Conservation (phyloP, 1,140 invertebrate genomes). For the Vanessa atalanta region DNA sequence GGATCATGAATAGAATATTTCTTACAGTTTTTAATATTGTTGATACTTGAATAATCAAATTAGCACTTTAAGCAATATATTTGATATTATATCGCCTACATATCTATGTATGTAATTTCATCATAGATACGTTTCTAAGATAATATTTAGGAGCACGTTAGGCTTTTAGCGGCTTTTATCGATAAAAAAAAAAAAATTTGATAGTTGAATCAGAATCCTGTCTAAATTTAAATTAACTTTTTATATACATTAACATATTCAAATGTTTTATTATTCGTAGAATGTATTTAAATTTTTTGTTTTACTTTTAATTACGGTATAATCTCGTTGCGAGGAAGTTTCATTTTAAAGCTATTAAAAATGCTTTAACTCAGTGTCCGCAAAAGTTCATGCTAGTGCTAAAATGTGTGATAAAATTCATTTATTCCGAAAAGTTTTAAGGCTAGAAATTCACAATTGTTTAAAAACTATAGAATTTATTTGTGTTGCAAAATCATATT, state of each 20-base stretch:
- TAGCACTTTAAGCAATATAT: no score
- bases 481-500: background rate
- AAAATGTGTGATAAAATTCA: slow-evolving; percentile 13
- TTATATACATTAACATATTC: background rate
- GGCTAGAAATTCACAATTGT: background rate
- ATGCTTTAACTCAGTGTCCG: slow-evolving; percentile 6
- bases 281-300: background rate
- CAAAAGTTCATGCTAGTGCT: slow-evolving; percentile 5
- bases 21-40: no score
- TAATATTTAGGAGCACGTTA: background rate
- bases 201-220: background rate
- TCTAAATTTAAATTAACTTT: background rate
- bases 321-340: background rate
- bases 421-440: background rate
- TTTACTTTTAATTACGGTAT: slow-evolving; percentile 2
- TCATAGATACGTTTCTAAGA: background rate
- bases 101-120: background rate
- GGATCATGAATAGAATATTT: no score
- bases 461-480: background rate
- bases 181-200: background rate
- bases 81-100: no score
- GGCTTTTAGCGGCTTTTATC: background rate
- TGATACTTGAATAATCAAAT: no score
- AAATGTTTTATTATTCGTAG: background rate
- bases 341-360: slow-evolving; percentile 8